phyloP scores from a whole-genome alignment of 2,797 vertebrate species.

The Peromyscus melanophrys region DNA sequence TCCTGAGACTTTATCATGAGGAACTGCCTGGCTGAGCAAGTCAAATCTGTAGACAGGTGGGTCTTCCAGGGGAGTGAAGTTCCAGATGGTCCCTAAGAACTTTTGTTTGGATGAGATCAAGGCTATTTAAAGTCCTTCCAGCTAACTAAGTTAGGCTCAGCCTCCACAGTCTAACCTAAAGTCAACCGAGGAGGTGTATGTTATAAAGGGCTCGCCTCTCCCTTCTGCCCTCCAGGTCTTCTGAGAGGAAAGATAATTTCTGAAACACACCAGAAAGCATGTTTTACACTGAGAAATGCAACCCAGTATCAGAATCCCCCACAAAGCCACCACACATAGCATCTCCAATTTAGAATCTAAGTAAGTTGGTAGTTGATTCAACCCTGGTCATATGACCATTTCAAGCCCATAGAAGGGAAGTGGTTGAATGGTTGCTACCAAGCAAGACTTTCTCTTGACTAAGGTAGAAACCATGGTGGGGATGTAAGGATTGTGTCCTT shows the following conservation, averaged over 20 bases:
- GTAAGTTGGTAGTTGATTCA: background rate
- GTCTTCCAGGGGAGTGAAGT: background rate
- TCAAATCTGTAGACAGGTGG: background rate
- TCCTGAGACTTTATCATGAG: background rate
- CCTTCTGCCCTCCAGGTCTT: background rate
- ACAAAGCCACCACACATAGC: background rate
- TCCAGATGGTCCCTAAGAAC: background rate
- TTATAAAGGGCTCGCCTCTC: background rate
- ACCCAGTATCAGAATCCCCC: background rate
- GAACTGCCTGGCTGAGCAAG: background rate
- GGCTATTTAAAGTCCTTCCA: background rate
- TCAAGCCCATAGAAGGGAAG: background rate
- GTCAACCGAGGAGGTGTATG: background rate
- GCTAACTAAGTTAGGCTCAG: background rate
- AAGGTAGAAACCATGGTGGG: background rate
- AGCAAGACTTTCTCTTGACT: background rate
- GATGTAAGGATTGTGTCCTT: too few species aligned
- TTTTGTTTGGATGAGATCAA: background rate
- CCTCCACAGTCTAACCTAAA: background rate
- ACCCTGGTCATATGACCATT: background rate
- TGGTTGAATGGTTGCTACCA: background rate
- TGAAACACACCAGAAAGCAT: background rate
- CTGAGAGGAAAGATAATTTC: background rate
- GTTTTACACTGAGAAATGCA: background rate
- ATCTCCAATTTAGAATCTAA: background rate